Evolutionary conservation across 2,888 invertebrate species (phyloP).

Genomic region (Tinea pellionella): DNA sequence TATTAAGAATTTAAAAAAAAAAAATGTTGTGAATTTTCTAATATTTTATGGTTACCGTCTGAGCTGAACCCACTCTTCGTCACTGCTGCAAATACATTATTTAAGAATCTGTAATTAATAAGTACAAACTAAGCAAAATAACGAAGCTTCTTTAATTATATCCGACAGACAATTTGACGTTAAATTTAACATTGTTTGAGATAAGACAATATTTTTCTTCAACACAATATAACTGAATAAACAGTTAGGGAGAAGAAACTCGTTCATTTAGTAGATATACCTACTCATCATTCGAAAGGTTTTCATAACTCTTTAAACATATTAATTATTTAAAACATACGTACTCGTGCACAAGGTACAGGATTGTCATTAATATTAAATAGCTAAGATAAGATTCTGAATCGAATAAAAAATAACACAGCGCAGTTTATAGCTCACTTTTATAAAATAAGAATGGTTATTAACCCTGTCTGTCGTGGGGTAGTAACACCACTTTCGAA

Average conservation of each 20-base stretch:
- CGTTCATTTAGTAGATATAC: background rate
- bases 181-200: slow-evolving; percentile 3
- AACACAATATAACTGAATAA: slow-evolving; percentile 12
- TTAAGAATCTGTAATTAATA: too few species aligned
- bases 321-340: slow-evolving; percentile 48
- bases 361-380: background rate
- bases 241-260: slow-evolving; percentile 1
- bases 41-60: too few species aligned
- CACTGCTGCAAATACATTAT: too few species aligned
- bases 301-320: slow-evolving; percentile 51
- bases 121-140: too few species aligned
- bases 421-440: too few species aligned
- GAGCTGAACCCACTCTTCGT: too few species aligned
- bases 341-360: background rate
- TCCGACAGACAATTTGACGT: background rate
- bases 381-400: background rate
- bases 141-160: background rate
- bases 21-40: too few species aligned
- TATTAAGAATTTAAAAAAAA: too few species aligned
- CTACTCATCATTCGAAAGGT: background rate
- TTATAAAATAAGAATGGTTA: too few species aligned
- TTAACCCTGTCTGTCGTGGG: too few species aligned
- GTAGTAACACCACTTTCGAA: too few species aligned
- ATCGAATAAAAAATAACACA: background rate
- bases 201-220: slow-evolving; percentile 12